phyloP scores from a whole-genome alignment of 2,113 vertebrate species.

The Elaphurus davidianus region DNA sequence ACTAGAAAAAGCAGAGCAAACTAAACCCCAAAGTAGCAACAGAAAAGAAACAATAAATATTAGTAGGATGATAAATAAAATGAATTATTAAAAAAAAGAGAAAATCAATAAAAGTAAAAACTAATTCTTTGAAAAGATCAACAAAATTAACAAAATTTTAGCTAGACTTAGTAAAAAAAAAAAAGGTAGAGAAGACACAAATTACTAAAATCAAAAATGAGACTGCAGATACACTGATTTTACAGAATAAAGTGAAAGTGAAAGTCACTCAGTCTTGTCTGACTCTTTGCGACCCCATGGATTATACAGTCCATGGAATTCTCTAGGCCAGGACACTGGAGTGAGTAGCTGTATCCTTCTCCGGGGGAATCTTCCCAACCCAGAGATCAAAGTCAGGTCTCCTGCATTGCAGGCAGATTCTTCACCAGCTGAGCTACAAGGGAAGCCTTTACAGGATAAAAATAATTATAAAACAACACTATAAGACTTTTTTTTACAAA shows the following conservation, averaged over 20 bases:
- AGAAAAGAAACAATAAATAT: neutral
- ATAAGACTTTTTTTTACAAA: neutral
- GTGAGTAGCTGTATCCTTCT: neutral
- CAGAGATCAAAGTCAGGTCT: neutral
- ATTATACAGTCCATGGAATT: neutral
- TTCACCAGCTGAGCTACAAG: neutral
- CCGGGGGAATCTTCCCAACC: accelerated
- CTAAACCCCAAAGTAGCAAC: neutral
- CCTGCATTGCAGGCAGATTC: neutral
- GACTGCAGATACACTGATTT: neutral
- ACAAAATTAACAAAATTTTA: neutral
- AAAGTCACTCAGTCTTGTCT: neutral
- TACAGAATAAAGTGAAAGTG: neutral
- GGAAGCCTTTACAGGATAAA: neutral
- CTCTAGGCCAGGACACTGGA: neutral
- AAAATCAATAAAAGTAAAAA: neutral
- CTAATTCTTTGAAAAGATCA: neutral
- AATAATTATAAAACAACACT: neutral
- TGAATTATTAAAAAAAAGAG: neutral
- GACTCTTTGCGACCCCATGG: neutral
- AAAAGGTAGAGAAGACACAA: neutral
- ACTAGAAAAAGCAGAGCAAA: neutral
- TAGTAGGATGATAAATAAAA: neutral
- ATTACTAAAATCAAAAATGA: neutral
- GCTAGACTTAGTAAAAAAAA: neutral